A percentile compares a stretch with the other conserved stretches of the same genome.
Evolutionary conservation across 2,113 vertebrate species (phyloP).

Genomic region (Ceyx margarethae): DNA sequence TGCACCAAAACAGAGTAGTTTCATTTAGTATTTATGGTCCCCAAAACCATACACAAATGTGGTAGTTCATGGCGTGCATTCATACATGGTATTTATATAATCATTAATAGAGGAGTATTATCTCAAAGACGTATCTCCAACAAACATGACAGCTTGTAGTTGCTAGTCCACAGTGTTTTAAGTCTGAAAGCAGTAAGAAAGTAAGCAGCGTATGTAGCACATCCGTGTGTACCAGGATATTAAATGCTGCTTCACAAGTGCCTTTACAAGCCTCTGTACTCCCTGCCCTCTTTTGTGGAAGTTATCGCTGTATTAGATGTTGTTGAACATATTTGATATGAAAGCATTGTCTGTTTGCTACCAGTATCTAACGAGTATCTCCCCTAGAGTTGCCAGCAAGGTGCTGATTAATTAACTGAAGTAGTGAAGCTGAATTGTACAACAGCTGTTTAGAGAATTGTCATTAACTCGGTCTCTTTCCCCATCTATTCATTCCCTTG

Average conservation of each 20-base stretch:
- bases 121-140: not conserved
- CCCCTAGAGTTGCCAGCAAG: conserved; percentile 82
- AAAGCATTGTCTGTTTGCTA: conserved; percentile 79
- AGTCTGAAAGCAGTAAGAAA: conserved; percentile 22
- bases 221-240: not conserved
- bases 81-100: not conserved
- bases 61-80: not conserved
- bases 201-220: not conserved
- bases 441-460: conserved; percentile 82
- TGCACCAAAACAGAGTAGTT: conserved; percentile 15
- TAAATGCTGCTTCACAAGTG: not conserved
- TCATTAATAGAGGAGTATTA: not conserved
- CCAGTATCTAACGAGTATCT: conserved; percentile 80
- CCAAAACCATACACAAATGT: not conserved
- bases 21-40: not conserved
- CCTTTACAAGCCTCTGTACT: not conserved
- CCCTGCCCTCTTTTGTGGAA: conserved; percentile 64
- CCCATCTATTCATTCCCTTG: conserved; percentile 73
- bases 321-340: conserved; percentile 81
- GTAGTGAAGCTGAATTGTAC: conserved; percentile 80
- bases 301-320: conserved; percentile 64
- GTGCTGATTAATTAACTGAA: conserved; percentile 88
- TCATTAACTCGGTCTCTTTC: conserved; percentile 79
- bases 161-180: not conserved
- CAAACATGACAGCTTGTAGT: not conserved